Evolutionary conservation across 2,888 invertebrate species (phyloP), one percentile per base, ranked within the genome.

Genomic region (Sinopyrophorus schimmeli): DNA sequence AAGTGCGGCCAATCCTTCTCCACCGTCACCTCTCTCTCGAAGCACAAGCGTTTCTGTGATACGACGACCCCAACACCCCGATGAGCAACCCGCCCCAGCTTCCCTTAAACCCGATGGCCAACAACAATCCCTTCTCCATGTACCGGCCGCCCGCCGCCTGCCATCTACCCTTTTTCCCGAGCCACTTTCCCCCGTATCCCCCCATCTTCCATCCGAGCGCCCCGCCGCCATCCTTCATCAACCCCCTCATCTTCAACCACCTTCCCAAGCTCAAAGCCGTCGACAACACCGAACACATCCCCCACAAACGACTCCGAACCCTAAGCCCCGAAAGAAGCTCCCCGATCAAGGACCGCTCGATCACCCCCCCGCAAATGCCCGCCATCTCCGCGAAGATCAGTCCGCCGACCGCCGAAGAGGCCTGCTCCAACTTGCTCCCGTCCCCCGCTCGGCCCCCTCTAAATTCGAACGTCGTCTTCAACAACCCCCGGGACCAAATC

Each of bases 1-100:
- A 94, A 95, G 81, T 98, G 97, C 70, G 87, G 89, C 15, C 92
- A 95, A 69, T 87, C 89, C 18, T 98, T 97, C 76, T 88, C 87
- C 47, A 94, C 95, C 0, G 87, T 88, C 48, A 92, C 94, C 2
- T 91, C 94, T 16, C 79, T 98, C 35, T 86, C 92, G 57, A 98
- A 98, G 69, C 98, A 98, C 74, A 94, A 95, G 76, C 80, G 95
- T 59, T 95, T 94, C 76, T 98, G 97, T 74, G 96, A 96, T 72
- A 89, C 92, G 2, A 84, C 87, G 16, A 76, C 80, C 35, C 73
- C 79, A 1, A 61, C 70, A 12, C 68, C 70, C 15, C 71, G 15
- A 57, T 69, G 15, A 53, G 61, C 23, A 40, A 74, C 1, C 69
- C 66, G 21, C 62, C 65, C 7, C 68, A 66, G 40, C 47, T 70